These are phyloP conservation scores for Mythimna ferrago DNA, from an alignment of 2,888 invertebrate genomes.

Conservation along the genomic window DNA sequence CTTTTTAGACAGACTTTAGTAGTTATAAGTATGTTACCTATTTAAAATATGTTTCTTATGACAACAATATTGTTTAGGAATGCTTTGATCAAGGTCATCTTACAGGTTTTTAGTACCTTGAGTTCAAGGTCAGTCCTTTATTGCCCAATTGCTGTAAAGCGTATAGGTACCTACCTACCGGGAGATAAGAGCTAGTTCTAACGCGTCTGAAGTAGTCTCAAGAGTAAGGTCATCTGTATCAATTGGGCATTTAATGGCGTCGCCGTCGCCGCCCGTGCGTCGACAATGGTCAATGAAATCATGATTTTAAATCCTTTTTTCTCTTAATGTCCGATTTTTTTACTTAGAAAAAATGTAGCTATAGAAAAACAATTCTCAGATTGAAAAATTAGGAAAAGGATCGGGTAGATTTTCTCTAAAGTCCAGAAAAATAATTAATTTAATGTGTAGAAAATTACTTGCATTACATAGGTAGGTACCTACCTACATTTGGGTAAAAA, in stretches of 20 bases:
- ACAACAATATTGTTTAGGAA: constrained; percentile 18
- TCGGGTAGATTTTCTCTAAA: too few species aligned
- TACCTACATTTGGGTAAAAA: too few species aligned
- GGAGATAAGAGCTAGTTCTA: constrained; percentile 28
- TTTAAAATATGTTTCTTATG: background rate
- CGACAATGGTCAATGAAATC: background rate
- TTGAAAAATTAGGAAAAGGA: too few species aligned
- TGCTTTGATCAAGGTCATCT: constrained; percentile 30
- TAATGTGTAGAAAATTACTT: too few species aligned
- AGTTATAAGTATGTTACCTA: too few species aligned
- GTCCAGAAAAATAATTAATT: too few species aligned
- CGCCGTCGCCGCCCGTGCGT: background rate
- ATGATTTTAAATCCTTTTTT: background rate
- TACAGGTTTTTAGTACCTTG: constrained; percentile 55
- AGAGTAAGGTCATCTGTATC: constrained; percentile 21
- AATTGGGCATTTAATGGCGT: constrained; percentile 9
- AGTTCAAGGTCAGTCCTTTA: constrained; percentile 48
- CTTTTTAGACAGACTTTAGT: too few species aligned
- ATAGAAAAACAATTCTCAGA: too few species aligned
- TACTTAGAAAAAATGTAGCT: too few species aligned
- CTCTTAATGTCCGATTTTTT: background rate
- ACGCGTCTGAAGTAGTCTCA: constrained; percentile 18
- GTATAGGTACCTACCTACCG: background rate
- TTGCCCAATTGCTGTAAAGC: constrained; percentile 23
- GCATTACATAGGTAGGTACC: too few species aligned